A percentile compares a stretch with the other conserved stretches of the same genome.
Conservation (phyloP, 2,113 vertebrate genomes). For the Tragulus kanchil region DNA sequence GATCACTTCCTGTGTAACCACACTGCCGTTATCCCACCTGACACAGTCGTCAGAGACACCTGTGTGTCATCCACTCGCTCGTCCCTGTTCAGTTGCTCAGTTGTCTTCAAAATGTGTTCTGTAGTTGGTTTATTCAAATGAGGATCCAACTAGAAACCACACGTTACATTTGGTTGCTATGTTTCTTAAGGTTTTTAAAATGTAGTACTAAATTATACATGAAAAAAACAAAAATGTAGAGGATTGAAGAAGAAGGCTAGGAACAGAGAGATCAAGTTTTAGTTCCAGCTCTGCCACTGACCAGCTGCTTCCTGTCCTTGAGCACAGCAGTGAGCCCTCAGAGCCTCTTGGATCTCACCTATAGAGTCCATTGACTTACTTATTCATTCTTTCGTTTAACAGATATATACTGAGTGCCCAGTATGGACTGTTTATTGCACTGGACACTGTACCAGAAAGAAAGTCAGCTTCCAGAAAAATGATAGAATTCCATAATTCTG, state of each 20-base stretch:
- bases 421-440: background rate
- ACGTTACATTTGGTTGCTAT: background rate
- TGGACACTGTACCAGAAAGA: background rate
- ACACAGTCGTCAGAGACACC: background rate
- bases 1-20: background rate
- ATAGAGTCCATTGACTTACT: background rate
- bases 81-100: background rate
- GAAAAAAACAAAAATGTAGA: background rate
- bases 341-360: background rate
- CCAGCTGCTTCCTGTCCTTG: background rate
- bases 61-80: background rate
- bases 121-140: background rate
- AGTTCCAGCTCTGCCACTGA: background rate
- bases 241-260: background rate
- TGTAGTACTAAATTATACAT: background rate
- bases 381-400: background rate
- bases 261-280: background rate
- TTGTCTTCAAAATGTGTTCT: constrained; percentile 22
- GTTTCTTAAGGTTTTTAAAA: background rate
- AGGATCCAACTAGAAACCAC: background rate
- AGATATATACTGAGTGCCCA: background rate
- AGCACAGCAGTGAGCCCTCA: background rate
- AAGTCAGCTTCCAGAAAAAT: background rate
- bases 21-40: background rate
- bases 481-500: background rate